Percentiles rank a stretch among this genome's conserved stretches.
Evolutionary conservation across 2,888 invertebrate species (phyloP).

Genomic region (Agriotes lineatus): DNA sequence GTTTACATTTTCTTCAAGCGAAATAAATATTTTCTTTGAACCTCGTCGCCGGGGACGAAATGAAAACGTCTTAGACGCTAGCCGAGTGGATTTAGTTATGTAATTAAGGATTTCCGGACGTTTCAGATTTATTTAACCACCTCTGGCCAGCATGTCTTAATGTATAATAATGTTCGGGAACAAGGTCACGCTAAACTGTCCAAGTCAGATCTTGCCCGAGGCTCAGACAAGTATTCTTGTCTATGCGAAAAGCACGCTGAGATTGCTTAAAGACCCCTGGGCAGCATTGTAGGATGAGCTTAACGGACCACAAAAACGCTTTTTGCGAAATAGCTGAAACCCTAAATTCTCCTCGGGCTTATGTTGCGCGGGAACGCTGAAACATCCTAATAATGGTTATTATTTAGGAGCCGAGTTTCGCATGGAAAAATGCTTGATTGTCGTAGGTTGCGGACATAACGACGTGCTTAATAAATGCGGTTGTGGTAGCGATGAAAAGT

Average conservation of each 20-base stretch:
- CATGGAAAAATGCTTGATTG: conserved; percentile 10
- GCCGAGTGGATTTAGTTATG: conserved; percentile 16
- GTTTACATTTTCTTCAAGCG: conserved; percentile 32
- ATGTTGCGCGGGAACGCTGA: conserved; percentile 22
- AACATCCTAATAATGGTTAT: conserved; percentile 29
- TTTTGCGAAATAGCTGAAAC: conserved; percentile 36
- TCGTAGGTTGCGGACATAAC: conserved; percentile 3
- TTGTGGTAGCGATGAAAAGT: conserved; percentile 4
- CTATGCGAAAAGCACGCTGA: conserved; percentile 46
- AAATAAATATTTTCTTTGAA: conserved; percentile 25
- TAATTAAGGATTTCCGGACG: conserved; percentile 9
- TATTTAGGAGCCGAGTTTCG: conserved; percentile 14
- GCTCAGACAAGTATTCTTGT: conserved; percentile 23
- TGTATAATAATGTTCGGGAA: not conserved
- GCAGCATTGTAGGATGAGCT: conserved; percentile 43
- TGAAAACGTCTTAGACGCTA: conserved; percentile 12
- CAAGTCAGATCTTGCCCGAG: conserved; percentile 11
- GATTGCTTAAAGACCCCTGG: conserved; percentile 49
- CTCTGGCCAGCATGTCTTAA: not conserved
- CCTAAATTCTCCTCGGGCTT: conserved; percentile 28
- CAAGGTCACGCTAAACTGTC: conserved; percentile 7
- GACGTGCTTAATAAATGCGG: conserved; percentile 14
- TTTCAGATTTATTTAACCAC: conserved; percentile 2
- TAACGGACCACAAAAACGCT: conserved; percentile 45
- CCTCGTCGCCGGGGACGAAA: conserved; percentile 6